Percentiles rank a stretch among this genome's conserved stretches.
Evolutionary conservation across 2,888 invertebrate genomes (phyloP).

Genomic region (Lypha dubia): DNA sequence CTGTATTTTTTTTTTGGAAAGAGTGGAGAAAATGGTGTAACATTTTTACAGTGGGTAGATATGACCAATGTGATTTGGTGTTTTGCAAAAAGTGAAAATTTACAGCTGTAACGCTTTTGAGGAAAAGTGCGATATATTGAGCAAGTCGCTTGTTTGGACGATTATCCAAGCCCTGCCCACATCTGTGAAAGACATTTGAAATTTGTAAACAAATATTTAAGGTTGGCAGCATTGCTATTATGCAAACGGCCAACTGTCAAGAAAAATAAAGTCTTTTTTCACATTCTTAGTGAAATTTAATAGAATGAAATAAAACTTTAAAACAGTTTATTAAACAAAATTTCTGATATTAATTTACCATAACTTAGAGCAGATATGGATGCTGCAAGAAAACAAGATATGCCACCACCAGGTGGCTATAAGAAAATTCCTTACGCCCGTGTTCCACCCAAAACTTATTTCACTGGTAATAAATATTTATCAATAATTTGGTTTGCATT

Average conservation of each 20-base stretch:
- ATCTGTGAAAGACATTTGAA: conserved; percentile 18
- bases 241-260: conserved; percentile 77
- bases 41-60: too few relatives aligned
- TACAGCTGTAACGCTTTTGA: too few relatives aligned
- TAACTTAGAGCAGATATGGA: conserved; percentile 71
- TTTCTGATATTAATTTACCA: background rate
- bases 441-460: conserved; percentile 88
- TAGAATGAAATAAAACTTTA: background rate
- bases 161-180: background rate
- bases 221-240: conserved; percentile 77
- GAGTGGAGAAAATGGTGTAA: too few relatives aligned
- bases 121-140: too few relatives aligned
- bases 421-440: conserved; percentile 89
- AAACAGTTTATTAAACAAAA: background rate
- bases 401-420: conserved; percentile 97
- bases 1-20: too few relatives aligned
- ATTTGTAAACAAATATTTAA: conserved; percentile 42
- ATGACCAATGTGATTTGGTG: too few relatives aligned
- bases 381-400: conserved; percentile 88
- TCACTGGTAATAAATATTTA: conserved; percentile 85
- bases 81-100: too few relatives aligned
- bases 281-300: conserved; percentile 22
- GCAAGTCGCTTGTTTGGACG: too few relatives aligned
- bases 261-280: conserved; percentile 59
- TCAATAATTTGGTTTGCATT: background rate